Evolutionary conservation across 2,113 vertebrate species (phyloP).

Genomic region (Loxodonta africana): DNA sequence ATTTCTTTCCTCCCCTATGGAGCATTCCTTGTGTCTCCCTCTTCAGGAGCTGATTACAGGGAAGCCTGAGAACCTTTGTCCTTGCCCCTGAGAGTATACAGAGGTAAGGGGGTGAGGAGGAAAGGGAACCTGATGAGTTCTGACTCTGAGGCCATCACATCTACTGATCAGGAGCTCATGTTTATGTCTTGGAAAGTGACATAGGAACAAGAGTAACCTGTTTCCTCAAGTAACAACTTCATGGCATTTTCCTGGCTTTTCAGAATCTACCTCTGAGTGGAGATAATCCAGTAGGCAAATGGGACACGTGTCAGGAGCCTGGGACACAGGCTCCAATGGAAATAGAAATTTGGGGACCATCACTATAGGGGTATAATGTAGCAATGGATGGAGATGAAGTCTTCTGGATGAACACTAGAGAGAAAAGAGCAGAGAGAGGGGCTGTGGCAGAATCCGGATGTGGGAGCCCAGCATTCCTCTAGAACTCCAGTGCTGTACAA

Average conservation of each 20-base stretch:
- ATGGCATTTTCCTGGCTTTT: constrained; percentile 39
- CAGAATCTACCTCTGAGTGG: background rate
- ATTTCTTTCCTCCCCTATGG: constrained; percentile 62
- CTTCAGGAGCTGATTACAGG: constrained; percentile 92
- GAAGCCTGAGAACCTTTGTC: constrained; percentile 91
- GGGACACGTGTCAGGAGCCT: background rate
- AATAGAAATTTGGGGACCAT: background rate
- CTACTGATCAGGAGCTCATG: background rate
- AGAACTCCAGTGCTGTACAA: background rate
- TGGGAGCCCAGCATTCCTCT: background rate
- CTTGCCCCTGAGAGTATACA: constrained; percentile 90
- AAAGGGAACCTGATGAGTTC: background rate
- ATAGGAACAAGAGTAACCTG: background rate
- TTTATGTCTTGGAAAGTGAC: constrained; percentile 13
- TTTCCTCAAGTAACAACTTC: constrained; percentile 19
- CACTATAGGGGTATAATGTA: background rate
- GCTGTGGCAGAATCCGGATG: background rate
- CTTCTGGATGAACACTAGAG: background rate
- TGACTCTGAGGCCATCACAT: background rate
- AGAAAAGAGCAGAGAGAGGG: background rate
- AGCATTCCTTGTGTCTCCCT: constrained; percentile 88
- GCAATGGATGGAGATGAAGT: background rate
- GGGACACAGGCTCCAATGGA: background rate
- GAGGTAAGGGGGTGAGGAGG: constrained; percentile 85
- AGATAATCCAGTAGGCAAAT: background rate